Conservation (phyloP, 2,797 vertebrate genomes). For the Hyperoplus immaculatus region DNA sequence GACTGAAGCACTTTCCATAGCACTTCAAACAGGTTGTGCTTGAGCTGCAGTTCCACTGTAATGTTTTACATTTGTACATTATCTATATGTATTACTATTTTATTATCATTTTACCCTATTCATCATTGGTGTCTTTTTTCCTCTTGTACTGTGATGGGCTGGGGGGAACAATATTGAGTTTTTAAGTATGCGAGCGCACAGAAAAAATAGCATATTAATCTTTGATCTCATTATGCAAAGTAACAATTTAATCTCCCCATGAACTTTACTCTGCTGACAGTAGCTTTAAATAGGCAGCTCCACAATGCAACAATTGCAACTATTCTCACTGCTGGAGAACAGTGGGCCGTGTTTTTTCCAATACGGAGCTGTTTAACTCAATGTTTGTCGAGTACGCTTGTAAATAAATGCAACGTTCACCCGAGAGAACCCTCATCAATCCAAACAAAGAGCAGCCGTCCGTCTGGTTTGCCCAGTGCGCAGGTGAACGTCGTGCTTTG, state of each 20-base stretch:
- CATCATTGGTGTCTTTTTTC: no score
- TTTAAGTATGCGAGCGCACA: no score
- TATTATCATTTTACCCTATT: no score
- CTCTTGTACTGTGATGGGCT: no score
- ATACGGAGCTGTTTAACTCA: not conserved
- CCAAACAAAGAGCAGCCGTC: constrained; percentile 20
- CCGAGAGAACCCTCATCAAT: not conserved
- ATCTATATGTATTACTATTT: no score
- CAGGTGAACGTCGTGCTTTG: constrained; percentile 21
- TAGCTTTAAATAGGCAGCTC: not conserved
- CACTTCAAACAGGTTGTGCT: no score
- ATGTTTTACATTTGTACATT: no score
- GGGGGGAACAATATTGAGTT: no score
- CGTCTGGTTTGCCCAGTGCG: not conserved
- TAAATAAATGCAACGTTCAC: not conserved
- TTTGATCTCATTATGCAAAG: not conserved
- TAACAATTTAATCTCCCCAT: not conserved
- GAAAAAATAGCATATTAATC: no score
- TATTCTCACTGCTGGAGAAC: not conserved
- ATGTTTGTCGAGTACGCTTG: not conserved
- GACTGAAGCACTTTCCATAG: no score
- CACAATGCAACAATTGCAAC: not conserved
- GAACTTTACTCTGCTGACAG: not conserved
- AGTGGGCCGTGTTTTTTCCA: constrained; percentile 2
- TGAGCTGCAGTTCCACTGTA: no score